Percentiles rank a stretch among this genome's conserved stretches.
These are phyloP conservation scores for Tympanoctomys barrerae DNA, from an alignment of 2,797 vertebrate species.

Conservation along the genomic window DNA sequence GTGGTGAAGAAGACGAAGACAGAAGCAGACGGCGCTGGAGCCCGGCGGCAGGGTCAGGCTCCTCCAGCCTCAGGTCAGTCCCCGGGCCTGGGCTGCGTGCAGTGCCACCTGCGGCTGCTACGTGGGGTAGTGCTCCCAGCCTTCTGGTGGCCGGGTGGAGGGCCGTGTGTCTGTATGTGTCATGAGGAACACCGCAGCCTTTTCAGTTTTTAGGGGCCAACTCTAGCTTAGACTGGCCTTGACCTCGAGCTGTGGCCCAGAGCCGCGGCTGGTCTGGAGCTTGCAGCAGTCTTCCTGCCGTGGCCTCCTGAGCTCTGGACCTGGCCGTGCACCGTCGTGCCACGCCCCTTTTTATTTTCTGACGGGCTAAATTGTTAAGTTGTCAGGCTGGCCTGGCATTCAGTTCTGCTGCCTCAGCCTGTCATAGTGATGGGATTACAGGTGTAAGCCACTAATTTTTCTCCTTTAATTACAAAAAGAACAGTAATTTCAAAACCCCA, in stretches of 20 bases:
- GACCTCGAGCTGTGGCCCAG: not conserved
- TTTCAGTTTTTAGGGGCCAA: not conserved
- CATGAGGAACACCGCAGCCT: not conserved
- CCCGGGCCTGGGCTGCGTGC: accelerated
- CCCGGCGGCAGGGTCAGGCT: accelerated
- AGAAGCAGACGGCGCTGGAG: accelerated
- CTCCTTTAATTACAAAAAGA: not conserved
- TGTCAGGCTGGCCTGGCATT: not conserved
- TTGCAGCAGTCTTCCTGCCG: not conserved
- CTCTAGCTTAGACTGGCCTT: not conserved
- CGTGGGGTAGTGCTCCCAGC: accelerated
- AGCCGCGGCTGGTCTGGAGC: not conserved
- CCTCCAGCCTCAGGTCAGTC: constrained; percentile 4
- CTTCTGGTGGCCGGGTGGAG: accelerated
- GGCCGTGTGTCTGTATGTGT: accelerated
- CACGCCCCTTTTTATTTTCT: not conserved
- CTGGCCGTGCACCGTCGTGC: too few species aligned
- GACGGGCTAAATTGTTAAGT: not conserved
- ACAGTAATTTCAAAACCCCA: not conserved
- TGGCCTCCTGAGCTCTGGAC: not conserved
- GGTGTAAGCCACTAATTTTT: not conserved
- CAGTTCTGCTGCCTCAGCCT: not conserved
- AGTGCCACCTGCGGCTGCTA: accelerated
- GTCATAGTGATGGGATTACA: not conserved
- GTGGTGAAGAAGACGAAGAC: constrained; percentile 90